Base-by-base conservation (phyloP, 2,888 invertebrate genomes). In the Lamellibrachia columna region DNA sequence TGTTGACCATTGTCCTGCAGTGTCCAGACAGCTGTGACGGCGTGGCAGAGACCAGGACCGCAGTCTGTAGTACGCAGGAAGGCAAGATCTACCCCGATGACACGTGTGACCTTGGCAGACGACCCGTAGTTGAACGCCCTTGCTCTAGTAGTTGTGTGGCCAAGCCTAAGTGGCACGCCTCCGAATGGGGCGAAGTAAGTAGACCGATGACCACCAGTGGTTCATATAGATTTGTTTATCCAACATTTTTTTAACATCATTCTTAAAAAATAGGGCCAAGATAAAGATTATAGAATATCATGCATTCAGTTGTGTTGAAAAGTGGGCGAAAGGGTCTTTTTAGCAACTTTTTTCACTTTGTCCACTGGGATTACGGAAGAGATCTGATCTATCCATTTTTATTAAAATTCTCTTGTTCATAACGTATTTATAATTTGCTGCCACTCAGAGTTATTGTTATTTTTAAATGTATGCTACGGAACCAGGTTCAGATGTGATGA, bases 101-200 rank as follows among this genome's bases (percentile, higher is more conserved):
- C 8, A 90, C 91, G 90, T 94, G 94, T 91, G 94, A 94, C 93
- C 22, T n/a, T 22, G 58, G n/a, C 90, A 91, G 92, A 53, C 90
- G 90, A 53, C 94, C 94, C 6, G 53, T 55, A 40, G 90, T 92
- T 90, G 40, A 58, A 28, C 91, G 93, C 58, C 92, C 92, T 4
- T 94, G 94, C 58, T 60, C 90, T n/a, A 53, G 28, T 8, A 60
- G 11, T 90, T 93, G 93, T 90, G 52, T 55, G 3, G 53, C 58
- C 7, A 28, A 53, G 7, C 93, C 94, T 2, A 91, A 93, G 91
- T 94, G 94, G 94, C 93, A 93, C 92, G 92, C 98, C 2, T 98
- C 98, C 0, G 98, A 98, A 95, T 99, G 99, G 99, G 98, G 98
- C 96, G 98, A 98, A 97, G 98, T 98, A 96, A 97, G 96, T 22